These are phyloP conservation scores for Sparidentex hasta DNA, from an alignment of 2,797 vertebrate species.

Conservation along the genomic window DNA sequence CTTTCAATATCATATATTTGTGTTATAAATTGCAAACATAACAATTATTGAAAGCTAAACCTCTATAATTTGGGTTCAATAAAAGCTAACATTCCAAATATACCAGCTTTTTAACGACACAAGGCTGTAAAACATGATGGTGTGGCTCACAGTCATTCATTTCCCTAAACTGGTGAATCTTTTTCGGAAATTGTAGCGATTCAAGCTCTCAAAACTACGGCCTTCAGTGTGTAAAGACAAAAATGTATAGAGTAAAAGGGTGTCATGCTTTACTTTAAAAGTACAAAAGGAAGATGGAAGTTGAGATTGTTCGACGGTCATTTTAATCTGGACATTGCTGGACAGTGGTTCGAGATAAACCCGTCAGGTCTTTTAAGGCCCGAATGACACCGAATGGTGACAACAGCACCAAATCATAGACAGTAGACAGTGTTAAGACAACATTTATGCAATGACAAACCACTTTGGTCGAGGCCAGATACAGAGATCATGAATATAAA, in stretches of 20 bases:
- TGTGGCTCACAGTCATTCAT: background rate
- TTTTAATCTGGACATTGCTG: conserved; percentile 63
- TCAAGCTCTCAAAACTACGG: background rate
- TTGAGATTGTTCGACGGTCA: conserved; percentile 22
- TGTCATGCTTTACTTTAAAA: background rate
- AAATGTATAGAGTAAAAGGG: background rate
- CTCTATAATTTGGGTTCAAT: background rate
- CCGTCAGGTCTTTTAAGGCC: conserved; percentile 57
- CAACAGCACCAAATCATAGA: conserved; percentile 37
- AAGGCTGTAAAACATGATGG: conserved; percentile 3
- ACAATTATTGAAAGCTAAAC: background rate
- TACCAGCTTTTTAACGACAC: background rate
- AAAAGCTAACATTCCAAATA: background rate
- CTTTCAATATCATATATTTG: background rate
- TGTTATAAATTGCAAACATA: background rate
- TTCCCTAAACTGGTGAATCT: background rate
- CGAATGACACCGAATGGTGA: conserved; percentile 39
- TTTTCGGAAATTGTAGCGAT: background rate
- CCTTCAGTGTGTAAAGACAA: background rate
- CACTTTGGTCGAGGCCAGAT: conserved; percentile 34
- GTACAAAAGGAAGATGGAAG: conserved; percentile 11
- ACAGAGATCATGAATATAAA: background rate
- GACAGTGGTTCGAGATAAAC: conserved; percentile 35
- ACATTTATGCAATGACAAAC: conserved; percentile 21
- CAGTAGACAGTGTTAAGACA: conserved; percentile 42